Conservation (phyloP, 35 echinoderm and acorn worm species). For the Nesometra sesokonis region DNA sequence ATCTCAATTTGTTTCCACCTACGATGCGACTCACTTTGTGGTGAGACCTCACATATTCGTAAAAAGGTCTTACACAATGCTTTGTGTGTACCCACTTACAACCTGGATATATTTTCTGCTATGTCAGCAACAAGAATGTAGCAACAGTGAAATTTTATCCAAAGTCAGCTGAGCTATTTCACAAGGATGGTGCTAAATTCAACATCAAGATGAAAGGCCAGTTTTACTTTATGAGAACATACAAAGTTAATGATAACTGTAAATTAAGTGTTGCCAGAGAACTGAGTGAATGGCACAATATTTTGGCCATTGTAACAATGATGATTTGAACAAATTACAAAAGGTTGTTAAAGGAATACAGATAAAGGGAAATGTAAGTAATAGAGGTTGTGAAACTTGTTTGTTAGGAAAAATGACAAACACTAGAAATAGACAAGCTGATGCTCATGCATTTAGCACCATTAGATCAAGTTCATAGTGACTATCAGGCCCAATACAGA, state of each 20-base stretch:
- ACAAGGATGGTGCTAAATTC: background rate
- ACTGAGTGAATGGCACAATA: constrained; percentile 7
- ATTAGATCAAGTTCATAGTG: constrained; percentile 10
- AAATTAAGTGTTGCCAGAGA: constrained; percentile 1
- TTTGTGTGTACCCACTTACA: too few species aligned
- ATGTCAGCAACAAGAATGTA: too few species aligned
- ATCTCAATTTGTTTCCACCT: too few species aligned
- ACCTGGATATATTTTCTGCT: too few species aligned
- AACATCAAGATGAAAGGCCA: background rate
- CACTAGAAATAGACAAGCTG: constrained; percentile 20
- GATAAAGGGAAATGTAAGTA: background rate
- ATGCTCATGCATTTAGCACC: background rate
- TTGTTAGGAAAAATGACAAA: constrained; percentile 46
- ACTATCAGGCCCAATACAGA: constrained; percentile 31
- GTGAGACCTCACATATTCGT: too few species aligned
- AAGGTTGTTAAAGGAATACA: constrained; percentile 25
- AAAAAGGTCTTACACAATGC: too few species aligned
- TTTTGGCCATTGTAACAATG: constrained; percentile 31
- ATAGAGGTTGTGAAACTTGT: constrained; percentile 6
- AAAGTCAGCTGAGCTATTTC: background rate
- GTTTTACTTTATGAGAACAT: background rate
- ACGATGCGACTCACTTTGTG: too few species aligned
- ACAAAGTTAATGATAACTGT: background rate
- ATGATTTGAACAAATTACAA: constrained; percentile 22
- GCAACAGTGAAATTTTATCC: too few species aligned